A percentile compares a stretch with the other conserved stretches of the same genome.
These are phyloP conservation scores for Stegana nigrithorax DNA, from an alignment of 2,888 invertebrate species.

Conservation along the genomic window DNA sequence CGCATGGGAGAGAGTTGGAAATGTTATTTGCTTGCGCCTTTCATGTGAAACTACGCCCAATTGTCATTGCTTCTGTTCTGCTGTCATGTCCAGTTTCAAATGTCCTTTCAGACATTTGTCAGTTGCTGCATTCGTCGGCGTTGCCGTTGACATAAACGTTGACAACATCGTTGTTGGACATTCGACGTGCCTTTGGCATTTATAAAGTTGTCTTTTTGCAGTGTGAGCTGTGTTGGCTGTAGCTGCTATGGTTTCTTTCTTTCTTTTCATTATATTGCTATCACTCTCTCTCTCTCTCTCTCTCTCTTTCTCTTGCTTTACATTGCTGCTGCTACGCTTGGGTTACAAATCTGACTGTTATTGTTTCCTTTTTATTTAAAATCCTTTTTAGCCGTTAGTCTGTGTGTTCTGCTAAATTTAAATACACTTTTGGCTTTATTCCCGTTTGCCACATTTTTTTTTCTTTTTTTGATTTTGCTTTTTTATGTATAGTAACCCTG, in stretches of 20 bases:
- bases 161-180: neutral
- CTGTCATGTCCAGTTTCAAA: conserved; percentile 8
- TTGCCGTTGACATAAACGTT: neutral
- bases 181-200: too few relatives aligned
- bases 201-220: too few relatives aligned
- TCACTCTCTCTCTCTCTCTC: neutral
- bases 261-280: neutral
- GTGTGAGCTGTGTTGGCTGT: too few relatives aligned
- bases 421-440: neutral
- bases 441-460: neutral
- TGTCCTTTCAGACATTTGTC: neutral
- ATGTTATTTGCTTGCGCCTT: too few relatives aligned
- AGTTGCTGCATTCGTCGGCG: too few relatives aligned
- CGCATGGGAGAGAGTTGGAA: too few relatives aligned
- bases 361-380: neutral
- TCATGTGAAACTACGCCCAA: too few relatives aligned
- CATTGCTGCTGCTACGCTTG: neutral
- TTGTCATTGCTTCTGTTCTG: neutral
- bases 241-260: too few relatives aligned
- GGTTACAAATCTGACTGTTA: conserved; percentile 1
- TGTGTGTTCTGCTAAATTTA: neutral
- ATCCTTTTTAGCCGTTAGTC: neutral
- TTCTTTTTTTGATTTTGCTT: neutral
- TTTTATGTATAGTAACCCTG: neutral
- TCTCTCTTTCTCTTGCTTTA: neutral